Evolutionary conservation across 2,113 vertebrate genomes (phyloP).

Genomic region (Gobiocypris rarus): DNA sequence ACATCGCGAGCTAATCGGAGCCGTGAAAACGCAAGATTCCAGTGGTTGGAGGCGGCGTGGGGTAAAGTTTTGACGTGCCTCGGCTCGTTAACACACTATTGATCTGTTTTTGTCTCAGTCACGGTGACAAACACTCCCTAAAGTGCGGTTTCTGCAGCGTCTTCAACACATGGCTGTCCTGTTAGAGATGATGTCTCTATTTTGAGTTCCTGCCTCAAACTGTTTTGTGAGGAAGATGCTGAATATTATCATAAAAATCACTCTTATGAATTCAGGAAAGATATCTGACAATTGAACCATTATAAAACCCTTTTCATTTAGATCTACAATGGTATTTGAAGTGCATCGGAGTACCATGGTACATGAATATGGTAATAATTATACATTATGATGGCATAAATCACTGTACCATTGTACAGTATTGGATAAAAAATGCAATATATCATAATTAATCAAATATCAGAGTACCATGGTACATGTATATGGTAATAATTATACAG

Average conservation of each 20-base stretch:
- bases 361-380: background rate
- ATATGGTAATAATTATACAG: too few relatives aligned
- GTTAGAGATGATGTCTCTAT: background rate
- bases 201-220: background rate
- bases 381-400: background rate
- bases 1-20: conserved; percentile 60
- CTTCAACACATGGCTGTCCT: background rate
- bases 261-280: background rate
- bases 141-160: background rate
- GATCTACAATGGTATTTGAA: background rate
- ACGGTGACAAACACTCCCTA: conserved; percentile 5
- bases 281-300: background rate
- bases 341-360: background rate
- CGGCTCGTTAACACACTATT: conserved; percentile 18
- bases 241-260: background rate
- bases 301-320: background rate
- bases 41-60: conserved; percentile 46
- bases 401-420: background rate
- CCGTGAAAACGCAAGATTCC: conserved; percentile 46
- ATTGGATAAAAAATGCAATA: background rate
- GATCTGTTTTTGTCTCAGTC: conserved; percentile 39
- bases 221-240: background rate
- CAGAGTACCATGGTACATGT: too few relatives aligned
- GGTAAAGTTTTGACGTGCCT: conserved; percentile 49
- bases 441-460: background rate